phyloP scores from a whole-genome alignment of 2,888 invertebrate species.

The Hirtodrosophila duncani region DNA sequence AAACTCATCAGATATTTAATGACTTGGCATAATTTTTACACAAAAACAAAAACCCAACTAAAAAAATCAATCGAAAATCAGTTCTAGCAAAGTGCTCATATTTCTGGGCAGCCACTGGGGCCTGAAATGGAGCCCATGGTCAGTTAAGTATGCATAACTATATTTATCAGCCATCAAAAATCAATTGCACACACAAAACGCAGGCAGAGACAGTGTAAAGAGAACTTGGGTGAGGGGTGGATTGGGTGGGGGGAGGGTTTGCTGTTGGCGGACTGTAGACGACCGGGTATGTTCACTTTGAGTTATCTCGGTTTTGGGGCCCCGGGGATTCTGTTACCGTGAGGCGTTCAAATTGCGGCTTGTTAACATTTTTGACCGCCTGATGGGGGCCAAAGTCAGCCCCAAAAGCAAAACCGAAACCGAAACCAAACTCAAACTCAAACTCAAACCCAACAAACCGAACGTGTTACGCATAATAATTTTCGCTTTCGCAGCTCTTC shows the following conservation, averaged over 20 bases:
- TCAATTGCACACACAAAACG: slow-evolving; percentile 54
- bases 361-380: slow-evolving; percentile 74
- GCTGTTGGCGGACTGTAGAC: not conserved
- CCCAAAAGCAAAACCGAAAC: not conserved
- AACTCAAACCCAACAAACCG: slow-evolving; percentile 70
- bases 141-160: slow-evolving; percentile 70
- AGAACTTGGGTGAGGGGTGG: too few relatives aligned
- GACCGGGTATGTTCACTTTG: not conserved
- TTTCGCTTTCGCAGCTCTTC: slow-evolving; percentile 51
- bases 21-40: slow-evolving; percentile 40
- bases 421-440: too few relatives aligned
- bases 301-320: not conserved
- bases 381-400: slow-evolving; percentile 56
- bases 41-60: not conserved
- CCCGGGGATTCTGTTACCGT: slow-evolving; percentile 11
- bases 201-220: slow-evolving; percentile 15
- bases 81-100: too few relatives aligned
- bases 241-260: too few relatives aligned
- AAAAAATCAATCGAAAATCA: too few relatives aligned
- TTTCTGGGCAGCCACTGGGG: not conserved
- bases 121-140: slow-evolving; percentile 6
- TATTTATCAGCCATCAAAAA: slow-evolving; percentile 67
- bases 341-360: slow-evolving; percentile 72
- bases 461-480: slow-evolving; percentile 74
- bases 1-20: slow-evolving; percentile 65